Evolutionary conservation across 2,888 invertebrate genomes (phyloP), one percentile per base, ranked within the genome.

Genomic region (Metacarcinus magister): DNA sequence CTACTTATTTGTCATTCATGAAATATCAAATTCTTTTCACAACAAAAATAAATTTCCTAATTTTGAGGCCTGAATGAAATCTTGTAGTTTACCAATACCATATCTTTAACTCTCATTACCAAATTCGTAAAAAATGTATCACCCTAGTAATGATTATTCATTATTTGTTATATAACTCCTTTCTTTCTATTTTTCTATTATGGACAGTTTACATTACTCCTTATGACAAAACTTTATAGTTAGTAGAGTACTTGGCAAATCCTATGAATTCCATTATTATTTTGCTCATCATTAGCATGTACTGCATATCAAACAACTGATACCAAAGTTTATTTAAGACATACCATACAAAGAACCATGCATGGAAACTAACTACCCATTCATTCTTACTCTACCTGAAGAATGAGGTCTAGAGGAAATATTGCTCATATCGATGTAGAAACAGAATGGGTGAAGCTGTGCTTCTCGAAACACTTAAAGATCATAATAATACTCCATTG

Each of bases 311-410:
- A 82, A 82, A 82, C 10, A 75, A 75, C 1, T 75, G 5, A 39
- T 39, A 67, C 23, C n/a, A 19, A 92, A 54, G 39, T 60, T 54
- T 92, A 92, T 92, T 13, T 60, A 10, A 46, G 54, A 87, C 87
- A 39, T n/a, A 87, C 28, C 75, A 75, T 75, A 75, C 75, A 75
- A 92, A 60, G 54, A 54, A 28, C 32, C 92, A 92, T 92, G 92
- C 92, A 54, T 39, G 39, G 92, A 54, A n/a, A 92, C 32, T 92
- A 60, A 10, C 39, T 60, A 92, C 13, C 60, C n/a, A 39, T 92
- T 54, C 32, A 39, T 54, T 92, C 23, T 48, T 92, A 92, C 92
- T 92, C 92, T 92, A 92, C 92, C 92, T 92, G 60, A 48, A 92
- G 54, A 54, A 39, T 54, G 87, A 87, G 87, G 87, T 39, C 87